Evolutionary conservation across 2,113 vertebrate genomes (phyloP), one percentile per base, ranked within the genome.

Genomic region (Gulo gulo): DNA sequence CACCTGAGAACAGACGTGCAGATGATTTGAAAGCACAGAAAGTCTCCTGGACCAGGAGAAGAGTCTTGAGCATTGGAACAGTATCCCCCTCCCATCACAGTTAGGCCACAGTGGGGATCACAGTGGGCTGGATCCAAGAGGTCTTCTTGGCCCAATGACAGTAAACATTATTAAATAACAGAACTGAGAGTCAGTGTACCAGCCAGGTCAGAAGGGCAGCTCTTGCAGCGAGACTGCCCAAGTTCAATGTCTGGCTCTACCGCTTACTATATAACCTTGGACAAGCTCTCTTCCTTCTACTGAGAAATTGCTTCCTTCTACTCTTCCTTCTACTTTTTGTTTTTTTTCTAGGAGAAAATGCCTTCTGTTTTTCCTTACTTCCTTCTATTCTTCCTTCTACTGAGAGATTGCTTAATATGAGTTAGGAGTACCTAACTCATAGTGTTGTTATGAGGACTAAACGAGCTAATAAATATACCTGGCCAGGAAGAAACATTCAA

Each of bases 91-190:
- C 24, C 42, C 57, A 80, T 21, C 80, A 61, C 74, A 55, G 36
- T 76, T 94, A 92, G 47, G 59, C n/a, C 20, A 45, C 9, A 39
- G 71, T 15, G 21, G 91, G 76, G 71, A 82, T 59, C 55, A 24
- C 47, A 47, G 45, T 59, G 80, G 23, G 74, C 20, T 82, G 61
- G 86, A 97, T 87, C 26, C 8, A 80, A 52, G 4, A 89, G 21
- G 34, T 92, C 63, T 86, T 89, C 63, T 81, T 84, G 92, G 81
- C 57, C 55, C 73, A 96, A 9, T n/a, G 52, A 92, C 84, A 94
- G 59, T 88, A 90, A 86, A 57, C 16, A 87, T 61, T 74, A 89
- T 65, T 90, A 94, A 88, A 94, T 80, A 79, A 89, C 24, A 14
- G 12, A 93, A 78, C 36, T 16, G 45, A 88, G 71, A 94, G 26